A percentile compares a stretch with the other conserved stretches of the same genome.
Conservation (phyloP, 2,797 vertebrate species). For the Epinephelus coioides region DNA sequence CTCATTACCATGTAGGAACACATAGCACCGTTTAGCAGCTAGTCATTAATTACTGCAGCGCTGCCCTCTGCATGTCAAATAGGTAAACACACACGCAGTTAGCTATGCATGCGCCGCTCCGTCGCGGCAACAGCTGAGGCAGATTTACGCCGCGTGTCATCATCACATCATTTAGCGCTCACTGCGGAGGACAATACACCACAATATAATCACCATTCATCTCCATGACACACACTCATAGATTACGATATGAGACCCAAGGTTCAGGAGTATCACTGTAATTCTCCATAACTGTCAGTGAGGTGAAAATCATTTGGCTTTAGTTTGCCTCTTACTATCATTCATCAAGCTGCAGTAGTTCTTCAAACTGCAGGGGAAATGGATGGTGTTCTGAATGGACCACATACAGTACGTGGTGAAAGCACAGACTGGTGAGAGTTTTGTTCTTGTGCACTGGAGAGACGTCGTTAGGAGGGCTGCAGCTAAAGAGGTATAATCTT, state of each 20-base stretch:
- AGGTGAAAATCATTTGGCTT: slow-evolving; percentile 59
- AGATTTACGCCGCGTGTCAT: slow-evolving; percentile 75
- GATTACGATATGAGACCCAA: slow-evolving; percentile 57
- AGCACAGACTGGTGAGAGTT: not conserved
- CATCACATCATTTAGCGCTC: slow-evolving; percentile 70
- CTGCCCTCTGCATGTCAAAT: slow-evolving; percentile 78
- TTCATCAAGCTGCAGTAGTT: slow-evolving; percentile 28
- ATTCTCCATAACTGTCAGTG: slow-evolving; percentile 72
- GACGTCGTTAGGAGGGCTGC: not conserved
- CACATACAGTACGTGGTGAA: not conserved
- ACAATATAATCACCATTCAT: slow-evolving; percentile 71
- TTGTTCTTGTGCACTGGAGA: not conserved
- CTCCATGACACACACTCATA: slow-evolving; percentile 58
- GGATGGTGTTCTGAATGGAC: not conserved
- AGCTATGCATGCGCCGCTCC: not conserved
- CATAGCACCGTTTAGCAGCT: slow-evolving; percentile 82
- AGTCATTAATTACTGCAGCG: slow-evolving; percentile 85
- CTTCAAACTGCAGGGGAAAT: slow-evolving; percentile 20
- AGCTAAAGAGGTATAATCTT: not conserved
- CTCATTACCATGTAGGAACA: slow-evolving; percentile 85
- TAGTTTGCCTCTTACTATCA: slow-evolving; percentile 32
- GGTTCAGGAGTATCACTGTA: slow-evolving; percentile 63
- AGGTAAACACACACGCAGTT: slow-evolving; percentile 51
- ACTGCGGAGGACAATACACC: slow-evolving; percentile 62
- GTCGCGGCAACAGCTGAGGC: slow-evolving; percentile 30